Evolutionary conservation across 2,888 invertebrate genomes (phyloP), one percentile per base, ranked within the genome.

Genomic region (Teinopalpus imperialis): DNA sequence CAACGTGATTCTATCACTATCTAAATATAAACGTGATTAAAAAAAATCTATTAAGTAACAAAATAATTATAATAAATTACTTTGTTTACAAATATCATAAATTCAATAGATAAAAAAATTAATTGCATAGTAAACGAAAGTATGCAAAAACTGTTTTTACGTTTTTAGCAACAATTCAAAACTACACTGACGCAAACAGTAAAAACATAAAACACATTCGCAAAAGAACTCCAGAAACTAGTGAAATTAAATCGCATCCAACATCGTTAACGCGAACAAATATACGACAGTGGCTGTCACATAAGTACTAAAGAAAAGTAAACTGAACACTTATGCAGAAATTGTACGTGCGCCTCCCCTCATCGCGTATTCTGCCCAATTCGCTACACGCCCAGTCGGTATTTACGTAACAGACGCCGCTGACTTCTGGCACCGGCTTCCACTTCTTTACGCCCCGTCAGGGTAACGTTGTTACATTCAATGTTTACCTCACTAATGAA

Each of bases 281-380:
- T 50, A 45, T 44, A 10, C 45, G 48, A 42, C 43, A 34, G 46
- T 48, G 39, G 46, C 50, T 53, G 49, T 54, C 54, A 58, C 57
- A 57, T 47, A 59, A 49, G 52, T 50, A 53, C 56, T 56, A 49
- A 46, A 29, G 41, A 35, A 66, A 69, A 67, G 69, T 74, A 75
- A 78, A 78, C 65, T 77, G 79, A 74, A 77, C 76, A 75, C 68
- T 75, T 75, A 77, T 69, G 74, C 68, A 70, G 69, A 73, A 73
- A 76, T 70, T 71, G 72, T 68, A 69, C 71, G 72, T 69, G 67
- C 73, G 74, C 69, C 76, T 66, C 77, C 75, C 79, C 83, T 85
- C 80, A 83, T 85, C 81, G 72, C 71, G 78, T 85, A 83, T 85
- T 86, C 83, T 69, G 77, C 77, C 78, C 82, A 74, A 85, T 80